These are phyloP conservation scores for Sciaenops ocellatus DNA, from an alignment of 2,797 vertebrate genomes.

Conservation along the genomic window DNA sequence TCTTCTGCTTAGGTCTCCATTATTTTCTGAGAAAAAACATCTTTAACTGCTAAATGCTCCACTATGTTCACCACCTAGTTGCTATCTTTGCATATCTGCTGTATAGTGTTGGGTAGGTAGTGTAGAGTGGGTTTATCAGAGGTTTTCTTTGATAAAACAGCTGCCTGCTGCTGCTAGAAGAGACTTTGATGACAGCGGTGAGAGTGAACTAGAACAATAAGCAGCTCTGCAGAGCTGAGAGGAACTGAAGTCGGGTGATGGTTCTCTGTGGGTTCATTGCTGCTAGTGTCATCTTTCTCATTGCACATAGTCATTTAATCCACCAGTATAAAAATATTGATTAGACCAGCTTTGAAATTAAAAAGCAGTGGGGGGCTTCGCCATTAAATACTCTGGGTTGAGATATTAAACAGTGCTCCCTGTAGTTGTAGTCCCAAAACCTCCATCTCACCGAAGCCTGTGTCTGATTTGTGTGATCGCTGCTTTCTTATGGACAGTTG, in stretches of 20 bases:
- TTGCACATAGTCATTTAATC: too few species aligned
- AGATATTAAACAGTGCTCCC: neutral
- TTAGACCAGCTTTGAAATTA: neutral
- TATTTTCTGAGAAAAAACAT: neutral
- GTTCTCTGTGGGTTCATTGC: neutral
- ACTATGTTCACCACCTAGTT: neutral
- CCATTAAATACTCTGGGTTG: neutral
- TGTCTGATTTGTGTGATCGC: constrained; percentile 20
- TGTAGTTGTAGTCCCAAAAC: neutral
- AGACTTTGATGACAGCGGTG: neutral
- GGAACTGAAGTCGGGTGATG: neutral
- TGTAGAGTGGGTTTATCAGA: too few species aligned
- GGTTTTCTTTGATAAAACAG: too few species aligned
- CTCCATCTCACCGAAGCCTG: neutral
- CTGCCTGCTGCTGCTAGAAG: neutral
- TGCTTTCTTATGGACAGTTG: neutral
- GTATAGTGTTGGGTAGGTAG: neutral
- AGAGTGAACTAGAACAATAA: neutral
- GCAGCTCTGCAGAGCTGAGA: neutral
- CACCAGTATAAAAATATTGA: neutral
- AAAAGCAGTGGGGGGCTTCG: too few species aligned
- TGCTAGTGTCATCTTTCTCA: too few species aligned
- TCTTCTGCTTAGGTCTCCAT: neutral
- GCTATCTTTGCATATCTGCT: neutral
- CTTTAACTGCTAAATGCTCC: neutral